These are phyloP conservation scores for Oryzaephilus surinamensis DNA, from an alignment of 1,140 invertebrate species.

Conservation along the genomic window DNA sequence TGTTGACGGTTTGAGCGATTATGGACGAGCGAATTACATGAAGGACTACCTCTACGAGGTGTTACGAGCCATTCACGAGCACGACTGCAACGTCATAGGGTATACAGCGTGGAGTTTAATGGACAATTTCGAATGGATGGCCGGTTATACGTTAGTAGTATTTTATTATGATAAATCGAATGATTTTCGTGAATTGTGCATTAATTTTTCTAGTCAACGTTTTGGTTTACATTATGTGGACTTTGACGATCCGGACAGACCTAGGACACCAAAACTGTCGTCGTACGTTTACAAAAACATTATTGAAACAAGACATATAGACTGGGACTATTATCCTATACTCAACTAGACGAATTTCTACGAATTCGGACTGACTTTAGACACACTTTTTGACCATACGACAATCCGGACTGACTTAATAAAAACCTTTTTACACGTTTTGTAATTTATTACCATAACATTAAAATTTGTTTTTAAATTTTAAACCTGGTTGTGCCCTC, in stretches of 20 bases:
- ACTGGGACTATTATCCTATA: constrained; percentile 5
- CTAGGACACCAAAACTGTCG: constrained; percentile 15
- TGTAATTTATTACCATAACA: too few relatives aligned
- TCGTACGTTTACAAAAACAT: constrained; percentile 14
- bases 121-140: constrained; percentile 55
- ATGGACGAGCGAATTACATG: constrained; percentile 13
- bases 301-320: constrained; percentile 7
- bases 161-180: not conserved
- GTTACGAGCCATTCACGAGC: constrained; percentile 12
- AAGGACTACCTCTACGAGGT: constrained; percentile 3
- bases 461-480: too few relatives aligned
- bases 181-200: too few relatives aligned
- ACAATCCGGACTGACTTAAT: too few relatives aligned
- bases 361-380: too few relatives aligned
- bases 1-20: constrained; percentile 12
- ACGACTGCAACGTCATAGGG: constrained; percentile 34
- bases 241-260: constrained; percentile 13
- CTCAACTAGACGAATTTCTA: too few relatives aligned
- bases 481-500: too few relatives aligned
- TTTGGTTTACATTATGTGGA: constrained; percentile 20
- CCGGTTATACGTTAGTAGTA: constrained; percentile 33
- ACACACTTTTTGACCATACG: too few relatives aligned
- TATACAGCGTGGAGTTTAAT: constrained; percentile 54
- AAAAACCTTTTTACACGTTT: too few relatives aligned
- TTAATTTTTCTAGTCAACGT: constrained; percentile 8